Evolutionary conservation across 2,888 invertebrate genomes (phyloP), one percentile per base, ranked within the genome.

Genomic region (Melinaea marsaeus): DNA sequence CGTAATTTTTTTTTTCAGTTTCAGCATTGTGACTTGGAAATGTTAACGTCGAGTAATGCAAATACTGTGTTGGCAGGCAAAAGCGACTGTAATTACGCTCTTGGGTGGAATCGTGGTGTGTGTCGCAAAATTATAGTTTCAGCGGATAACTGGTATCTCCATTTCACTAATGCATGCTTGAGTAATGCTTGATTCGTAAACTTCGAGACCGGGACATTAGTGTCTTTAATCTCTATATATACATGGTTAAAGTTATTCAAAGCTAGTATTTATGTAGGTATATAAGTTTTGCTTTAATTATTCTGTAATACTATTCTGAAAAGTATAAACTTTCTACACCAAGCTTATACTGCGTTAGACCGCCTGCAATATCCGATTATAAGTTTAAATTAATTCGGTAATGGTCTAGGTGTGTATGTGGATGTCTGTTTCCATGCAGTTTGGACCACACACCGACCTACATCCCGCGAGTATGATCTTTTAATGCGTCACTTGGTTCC

Each of bases 81-180:
- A 80, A 78, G 78, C 75, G 68, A 70, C 68, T 71, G 78, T 81
- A 81, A 84, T 84, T 84, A 83, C 76, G 67, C 84, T 80, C 84
- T 79, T 74, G 81, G 81, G 83, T 66, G 71, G 75, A 76, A 78
- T 75, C 77, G 69, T 69, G 60, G 69, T 69, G 73, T 69, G 69
- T 69, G 68, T 71, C 64, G 66, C 60, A 63, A 68, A 65, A 58
- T 62, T 58, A 54, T 48, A 66, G 66, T 60, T 58, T 58, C 37
- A 59, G 61, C 61, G 61, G 58, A 62, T 59, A 58, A 11, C 51
- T 51, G 51, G 42, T 9, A 7, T 48, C 48, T 48, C 51, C 22
- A 51, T 51, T 51, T 51, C 9, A 22, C 22, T 51, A 51, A 51
- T 51, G 51, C 51, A 51, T 51, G 32, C 51, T 51, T 32, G 32